Base-by-base conservation (phyloP, 2,797 vertebrate genomes). In the Erpetoichthys calabaricus region DNA sequence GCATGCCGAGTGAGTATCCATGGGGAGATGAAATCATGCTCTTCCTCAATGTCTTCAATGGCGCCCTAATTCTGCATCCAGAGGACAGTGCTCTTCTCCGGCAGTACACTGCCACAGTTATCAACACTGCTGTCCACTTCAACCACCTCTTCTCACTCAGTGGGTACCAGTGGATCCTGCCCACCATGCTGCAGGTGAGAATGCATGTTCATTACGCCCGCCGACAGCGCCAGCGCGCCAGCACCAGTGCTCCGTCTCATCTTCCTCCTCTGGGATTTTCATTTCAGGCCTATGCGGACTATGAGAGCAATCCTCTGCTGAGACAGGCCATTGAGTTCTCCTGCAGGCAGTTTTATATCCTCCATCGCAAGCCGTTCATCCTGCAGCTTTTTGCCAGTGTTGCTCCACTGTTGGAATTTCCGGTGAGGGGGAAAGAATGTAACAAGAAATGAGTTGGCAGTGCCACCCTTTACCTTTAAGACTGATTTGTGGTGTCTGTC, bases 1-100 rank as follows among this genome's bases (percentile, higher is more conserved):
- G 96, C 60, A 98, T 98, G 95, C 96, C 96, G 10, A 98, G 95
- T 4, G 94, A 99, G 78, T 98, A 92, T 60, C 96, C 95, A 0
- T 98, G 95, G 96, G 96, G 94, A 0, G 94, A 99, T 41, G 95
- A 99, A 77, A 98, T 99, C 76, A 99, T 99, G 96, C 87, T 98
- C 7, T 99, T 98, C 74, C 84, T 98, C 62, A 98, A 94, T 0
- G 93, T 98, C 9, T 97, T 99, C 65, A 99, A 99, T 0, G 96
- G 96, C 3, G 95, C 94, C 3, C 76, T 99, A 68, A 89, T 98
- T 64, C 84, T 99, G 45, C 95, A 98, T 71, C 93, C 95, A 0
- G 96, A 99, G 74, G 95, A 99, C 81, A 98, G 94, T 47, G 80
- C 96, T 71, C 80, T 98, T 68, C 80, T 98, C 67, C 81, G 94